These are phyloP conservation scores for Stegodyphus dumicola DNA, from an alignment of 1,140 invertebrate species.

Conservation along the genomic window DNA sequence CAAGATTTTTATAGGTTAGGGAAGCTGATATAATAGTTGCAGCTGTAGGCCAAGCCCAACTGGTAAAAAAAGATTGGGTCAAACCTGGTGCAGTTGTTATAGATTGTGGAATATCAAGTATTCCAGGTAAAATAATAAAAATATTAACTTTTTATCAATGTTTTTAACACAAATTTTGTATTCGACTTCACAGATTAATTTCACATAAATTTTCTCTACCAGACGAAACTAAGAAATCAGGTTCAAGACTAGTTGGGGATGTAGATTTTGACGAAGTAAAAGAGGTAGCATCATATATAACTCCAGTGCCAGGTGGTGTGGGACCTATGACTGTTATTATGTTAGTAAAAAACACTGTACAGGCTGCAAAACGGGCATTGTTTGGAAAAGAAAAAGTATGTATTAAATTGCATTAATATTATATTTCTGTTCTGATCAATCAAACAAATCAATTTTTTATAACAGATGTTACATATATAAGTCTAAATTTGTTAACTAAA, in stretches of 20 bases:
- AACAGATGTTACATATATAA: too few relatives aligned
- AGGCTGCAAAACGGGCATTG: conserved; percentile 74
- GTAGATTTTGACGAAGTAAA: conserved; percentile 87
- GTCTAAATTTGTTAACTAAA: too few relatives aligned
- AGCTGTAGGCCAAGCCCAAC: conserved; percentile 88
- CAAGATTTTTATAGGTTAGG: conserved; percentile 68
- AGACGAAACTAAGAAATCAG: conserved; percentile 87
- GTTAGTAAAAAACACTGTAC: conserved; percentile 95
- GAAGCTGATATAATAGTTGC: conserved; percentile 96
- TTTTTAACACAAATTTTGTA: not conserved
- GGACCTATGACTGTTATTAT: conserved; percentile 99
- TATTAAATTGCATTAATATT: not conserved
- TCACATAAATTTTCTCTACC: conserved; percentile 31
- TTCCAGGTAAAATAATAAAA: conserved; percentile 77
- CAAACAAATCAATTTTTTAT: too few relatives aligned
- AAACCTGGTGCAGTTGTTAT: conserved; percentile 99
- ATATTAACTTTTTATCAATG: not conserved
- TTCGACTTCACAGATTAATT: not conserved
- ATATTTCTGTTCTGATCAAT: too few relatives aligned
- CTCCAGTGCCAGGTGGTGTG: conserved; percentile 97
- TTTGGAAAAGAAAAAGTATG: not conserved
- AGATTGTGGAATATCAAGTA: conserved; percentile 97
- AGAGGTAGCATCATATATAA: conserved; percentile 75
- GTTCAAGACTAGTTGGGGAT: conserved; percentile 92
- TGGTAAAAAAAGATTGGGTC: conserved; percentile 96